Base-by-base conservation (phyloP, 2,888 invertebrate genomes). In the Artemia sinica region DNA sequence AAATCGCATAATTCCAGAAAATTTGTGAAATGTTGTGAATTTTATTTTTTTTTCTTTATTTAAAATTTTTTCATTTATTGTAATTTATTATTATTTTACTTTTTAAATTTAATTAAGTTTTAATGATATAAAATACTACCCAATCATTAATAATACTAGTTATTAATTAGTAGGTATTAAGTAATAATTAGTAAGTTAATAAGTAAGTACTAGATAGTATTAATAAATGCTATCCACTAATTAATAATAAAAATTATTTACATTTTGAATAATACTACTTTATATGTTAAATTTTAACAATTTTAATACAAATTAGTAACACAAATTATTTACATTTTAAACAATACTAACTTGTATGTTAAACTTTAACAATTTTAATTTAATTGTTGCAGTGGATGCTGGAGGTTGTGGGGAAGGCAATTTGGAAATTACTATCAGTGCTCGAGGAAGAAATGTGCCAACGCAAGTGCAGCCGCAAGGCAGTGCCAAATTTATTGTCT, bases 331-430 rank as follows among this genome's bases (percentile, higher is more conserved):
- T 28, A 28, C 28, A 28, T 28, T 28, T 28, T 28, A 28, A 28
- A 4, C 4, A 28, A 28, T 28, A 4, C 28, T 28, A 28, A 28
- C 28, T 28, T 28, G 28, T 28, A 28, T 28, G 28, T 28, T 28
- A 28, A 28, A 28, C 28, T 58, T 13, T 58, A 49, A 49, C 14
- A 50, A 28, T 65, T 28, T n/a, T n/a, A 67, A 28, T 50, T 41
- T n/a, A 49, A n/a, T 70, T 67, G 71, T 75, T 75, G 58, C 75
- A 82, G 94, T 96, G 68, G 95, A 97, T 78, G 95, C 95, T 5
- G 91, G 91, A 72, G 88, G 92, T 77, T 94, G 96, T 66, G 97
- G 97, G 11, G 96, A 96, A 80, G 97, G 97, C 68, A 92, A 92
- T 78, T 81, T 97, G 73, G 96, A 97, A 80, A 96, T 97, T 73